Evolutionary conservation across 2,113 vertebrate genomes (phyloP), one percentile per base, ranked within the genome.

Genomic region (Ranitomeya imitator): DNA sequence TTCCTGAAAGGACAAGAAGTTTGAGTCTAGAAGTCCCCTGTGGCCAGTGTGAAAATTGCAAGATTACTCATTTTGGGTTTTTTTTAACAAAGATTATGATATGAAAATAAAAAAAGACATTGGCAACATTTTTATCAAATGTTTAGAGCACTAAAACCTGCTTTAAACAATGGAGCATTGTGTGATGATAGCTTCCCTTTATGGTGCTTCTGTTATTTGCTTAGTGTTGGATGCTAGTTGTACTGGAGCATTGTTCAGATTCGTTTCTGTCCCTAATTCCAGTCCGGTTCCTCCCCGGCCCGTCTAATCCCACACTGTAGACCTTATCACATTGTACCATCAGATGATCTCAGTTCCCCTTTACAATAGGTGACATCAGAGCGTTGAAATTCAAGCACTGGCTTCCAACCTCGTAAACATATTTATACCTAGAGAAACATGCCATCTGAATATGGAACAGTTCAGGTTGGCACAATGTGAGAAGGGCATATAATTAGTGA

Each of bases 301-400:
- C 51, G 37, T 76, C 37, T 76, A 76, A 76, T 52, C 45, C 18
- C 18, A 14, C 37, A 76, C 73, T 18, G 37, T n/a, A 73, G 83
- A 13, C 14, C 15, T 85, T 85, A 73, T 73, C 51, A 26, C 65
- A 52, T 12, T 69, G 82, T 21, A 65, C 19, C 69, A 73, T 84
- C 45, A 85, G 12, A 23, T 85, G 65, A 85, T 51, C 52, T 85
- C 83, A 73, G 67, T 73, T 73, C 52, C 51, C 23, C 65, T 73
- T 10, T 54, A 85, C 67, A 85, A 85, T 71, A 55, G 83, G 31
- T 85, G 83, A 73, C 65, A 14, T 85, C 67, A 73, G 45, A 73
- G 19, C 83, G 26, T 7, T 54, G 81, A 51, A 83, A 83, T 65
- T 82, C 79, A 37, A 37, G 79, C 16, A 60, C 9, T 18, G 16